Conservation (phyloP, 2,113 vertebrate genomes). For the Gnathonemus echidnorhynchus region DNA sequence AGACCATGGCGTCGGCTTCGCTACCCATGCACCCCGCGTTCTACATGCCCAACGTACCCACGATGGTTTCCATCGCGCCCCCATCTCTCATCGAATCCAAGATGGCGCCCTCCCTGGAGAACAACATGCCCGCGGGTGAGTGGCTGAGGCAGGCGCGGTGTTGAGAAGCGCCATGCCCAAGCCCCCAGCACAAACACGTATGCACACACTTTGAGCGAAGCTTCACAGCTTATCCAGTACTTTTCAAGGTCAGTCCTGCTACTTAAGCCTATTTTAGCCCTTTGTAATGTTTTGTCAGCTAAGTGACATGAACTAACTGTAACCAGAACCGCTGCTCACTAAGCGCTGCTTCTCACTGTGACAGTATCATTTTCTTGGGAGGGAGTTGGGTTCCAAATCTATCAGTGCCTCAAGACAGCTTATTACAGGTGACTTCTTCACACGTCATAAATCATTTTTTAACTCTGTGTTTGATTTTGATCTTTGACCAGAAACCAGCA, state of each 20-base stretch:
- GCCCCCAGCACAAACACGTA: neutral
- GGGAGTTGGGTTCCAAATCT: neutral
- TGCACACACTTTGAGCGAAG: neutral
- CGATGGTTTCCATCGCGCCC: slow-evolving; percentile 68
- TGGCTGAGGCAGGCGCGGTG: neutral
- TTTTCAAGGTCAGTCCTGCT: neutral
- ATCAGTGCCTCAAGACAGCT: neutral
- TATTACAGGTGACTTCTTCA: neutral
- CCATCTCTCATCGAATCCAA: slow-evolving; percentile 74
- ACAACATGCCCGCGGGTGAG: slow-evolving; percentile 57
- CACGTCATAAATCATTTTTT: neutral
- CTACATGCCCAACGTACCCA: slow-evolving; percentile 80
- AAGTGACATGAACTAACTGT: neutral
- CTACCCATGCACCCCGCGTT: slow-evolving; percentile 81
- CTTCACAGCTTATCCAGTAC: neutral
- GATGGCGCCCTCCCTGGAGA: slow-evolving; percentile 59
- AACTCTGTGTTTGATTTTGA: neutral
- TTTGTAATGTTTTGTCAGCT: neutral
- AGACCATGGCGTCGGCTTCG: slow-evolving; percentile 65
- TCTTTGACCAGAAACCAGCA: neutral
- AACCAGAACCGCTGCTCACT: neutral
- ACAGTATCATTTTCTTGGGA: neutral
- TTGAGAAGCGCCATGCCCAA: neutral
- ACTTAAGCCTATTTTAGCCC: neutral
- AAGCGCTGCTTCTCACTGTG: neutral